These are phyloP conservation scores for Cynopterus brachyotis DNA, from an alignment of 2,113 vertebrate genomes.

Conservation along the genomic window DNA sequence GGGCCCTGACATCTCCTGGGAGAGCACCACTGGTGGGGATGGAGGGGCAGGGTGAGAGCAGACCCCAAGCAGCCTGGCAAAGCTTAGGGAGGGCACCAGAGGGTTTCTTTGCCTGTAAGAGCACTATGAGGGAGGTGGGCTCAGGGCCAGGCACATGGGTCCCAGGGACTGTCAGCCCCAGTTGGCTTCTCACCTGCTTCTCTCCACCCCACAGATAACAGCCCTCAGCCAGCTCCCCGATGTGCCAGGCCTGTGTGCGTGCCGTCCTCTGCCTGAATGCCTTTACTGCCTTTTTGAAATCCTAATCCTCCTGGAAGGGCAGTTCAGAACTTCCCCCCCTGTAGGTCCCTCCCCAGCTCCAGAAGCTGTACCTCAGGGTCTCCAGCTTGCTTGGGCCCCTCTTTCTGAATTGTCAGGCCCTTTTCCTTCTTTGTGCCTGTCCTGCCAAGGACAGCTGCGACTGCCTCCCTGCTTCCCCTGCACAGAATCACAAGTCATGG, in stretches of 20 bases:
- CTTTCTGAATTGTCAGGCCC: background rate
- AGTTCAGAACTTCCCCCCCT: background rate
- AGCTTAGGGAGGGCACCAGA: background rate
- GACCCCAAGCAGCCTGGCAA: rapidly evolving
- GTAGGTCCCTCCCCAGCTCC: background rate
- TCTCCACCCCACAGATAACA: background rate
- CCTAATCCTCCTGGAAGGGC: background rate
- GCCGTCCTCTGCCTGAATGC: background rate
- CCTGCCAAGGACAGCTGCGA: background rate
- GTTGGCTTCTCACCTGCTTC: background rate
- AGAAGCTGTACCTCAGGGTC: background rate
- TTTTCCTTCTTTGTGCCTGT: background rate
- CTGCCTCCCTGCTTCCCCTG: too few relatives aligned
- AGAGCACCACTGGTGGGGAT: background rate
- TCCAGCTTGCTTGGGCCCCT: background rate
- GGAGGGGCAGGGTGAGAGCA: background rate
- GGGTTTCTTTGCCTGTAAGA: background rate
- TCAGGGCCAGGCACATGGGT: background rate
- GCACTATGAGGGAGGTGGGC: background rate
- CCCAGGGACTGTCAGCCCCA: background rate
- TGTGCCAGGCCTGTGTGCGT: background rate
- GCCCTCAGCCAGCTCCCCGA: background rate
- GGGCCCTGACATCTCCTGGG: background rate
- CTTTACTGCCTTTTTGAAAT: background rate
- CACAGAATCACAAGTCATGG: background rate